A percentile compares a stretch with the other conserved stretches of the same genome.
These are phyloP conservation scores for Amyelois transitella DNA, from an alignment of 1,140 invertebrate species.

Conservation along the genomic window DNA sequence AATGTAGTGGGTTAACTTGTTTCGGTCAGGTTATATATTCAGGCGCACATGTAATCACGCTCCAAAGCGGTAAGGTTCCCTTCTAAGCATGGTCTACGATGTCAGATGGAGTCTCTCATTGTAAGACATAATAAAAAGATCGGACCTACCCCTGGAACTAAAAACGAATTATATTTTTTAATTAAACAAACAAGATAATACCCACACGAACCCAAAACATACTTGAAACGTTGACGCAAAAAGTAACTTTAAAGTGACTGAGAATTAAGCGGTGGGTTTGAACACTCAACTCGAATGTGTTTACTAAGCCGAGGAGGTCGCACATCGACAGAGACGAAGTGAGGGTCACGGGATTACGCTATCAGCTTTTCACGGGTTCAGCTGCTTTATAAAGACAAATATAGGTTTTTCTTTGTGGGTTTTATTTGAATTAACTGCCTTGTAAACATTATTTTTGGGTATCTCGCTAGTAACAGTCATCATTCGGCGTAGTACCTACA, in stretches of 20 bases:
- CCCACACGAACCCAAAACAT: neutral
- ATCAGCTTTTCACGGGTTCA: slow-evolving; percentile 13
- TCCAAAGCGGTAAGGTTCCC: too few relatives aligned
- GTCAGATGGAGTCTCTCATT: too few relatives aligned
- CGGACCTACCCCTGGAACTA: too few relatives aligned
- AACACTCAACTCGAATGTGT: slow-evolving; percentile 49
- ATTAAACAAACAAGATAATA: slow-evolving; percentile 8
- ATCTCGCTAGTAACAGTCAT: too few relatives aligned
- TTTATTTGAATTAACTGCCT: neutral
- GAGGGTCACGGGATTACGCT: slow-evolving; percentile 38
- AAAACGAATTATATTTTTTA: slow-evolving; percentile 5
- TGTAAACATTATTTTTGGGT: neutral
- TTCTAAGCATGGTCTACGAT: too few relatives aligned
- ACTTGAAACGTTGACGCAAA: neutral
- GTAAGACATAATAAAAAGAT: too few relatives aligned
- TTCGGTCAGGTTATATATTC: too few relatives aligned
- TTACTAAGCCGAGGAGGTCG: slow-evolving; percentile 45
- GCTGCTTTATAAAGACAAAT: neutral
- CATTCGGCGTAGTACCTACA: too few relatives aligned
- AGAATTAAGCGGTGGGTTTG: slow-evolving; percentile 21
- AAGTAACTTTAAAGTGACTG: slow-evolving; percentile 11
- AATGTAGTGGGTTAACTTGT: too few relatives aligned
- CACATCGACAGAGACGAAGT: slow-evolving; percentile 56
- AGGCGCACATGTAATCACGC: too few relatives aligned
- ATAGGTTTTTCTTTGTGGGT: neutral